phyloP scores from a whole-genome alignment of 2,113 vertebrate genomes.

The Phylloscopus trochiloides region DNA sequence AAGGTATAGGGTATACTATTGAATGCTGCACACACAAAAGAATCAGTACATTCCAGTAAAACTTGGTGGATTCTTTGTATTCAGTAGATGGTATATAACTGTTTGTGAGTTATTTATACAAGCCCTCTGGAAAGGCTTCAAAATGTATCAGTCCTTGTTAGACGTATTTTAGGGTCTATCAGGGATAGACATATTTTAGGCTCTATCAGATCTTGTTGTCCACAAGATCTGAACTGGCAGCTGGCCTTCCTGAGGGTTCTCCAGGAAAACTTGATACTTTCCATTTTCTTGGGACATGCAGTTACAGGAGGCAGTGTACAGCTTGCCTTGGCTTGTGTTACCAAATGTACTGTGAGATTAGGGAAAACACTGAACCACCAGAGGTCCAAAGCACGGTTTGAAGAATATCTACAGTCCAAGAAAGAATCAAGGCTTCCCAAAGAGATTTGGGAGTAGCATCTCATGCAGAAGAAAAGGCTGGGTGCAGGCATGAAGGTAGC shows the following conservation, averaged over 20 bases:
- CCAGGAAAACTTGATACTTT: not conserved
- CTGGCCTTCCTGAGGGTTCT: not conserved
- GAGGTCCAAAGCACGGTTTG: not conserved
- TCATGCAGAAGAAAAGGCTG: not conserved
- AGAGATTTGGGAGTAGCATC: not conserved
- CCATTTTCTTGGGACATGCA: not conserved
- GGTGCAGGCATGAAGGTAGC: not conserved
- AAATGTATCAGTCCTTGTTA: not conserved
- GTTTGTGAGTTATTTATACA: not conserved
- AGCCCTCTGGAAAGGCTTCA: not conserved
- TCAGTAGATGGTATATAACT: not conserved
- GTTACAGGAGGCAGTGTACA: not conserved
- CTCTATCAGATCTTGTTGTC: no score
- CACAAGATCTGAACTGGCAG: not conserved
- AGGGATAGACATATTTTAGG: no score
- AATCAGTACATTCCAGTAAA: not conserved
- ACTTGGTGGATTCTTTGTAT: not conserved
- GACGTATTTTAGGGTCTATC: not conserved
- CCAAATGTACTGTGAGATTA: fast-evolving
- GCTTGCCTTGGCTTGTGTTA: not conserved
- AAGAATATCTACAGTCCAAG: not conserved
- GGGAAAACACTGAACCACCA: not conserved
- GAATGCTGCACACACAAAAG: not conserved
- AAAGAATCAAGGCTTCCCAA: not conserved
- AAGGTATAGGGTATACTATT: not conserved